Evolutionary conservation across 2,888 invertebrate species (phyloP), one percentile per base, ranked within the genome.

Genomic region (Colostygia pectinataria): DNA sequence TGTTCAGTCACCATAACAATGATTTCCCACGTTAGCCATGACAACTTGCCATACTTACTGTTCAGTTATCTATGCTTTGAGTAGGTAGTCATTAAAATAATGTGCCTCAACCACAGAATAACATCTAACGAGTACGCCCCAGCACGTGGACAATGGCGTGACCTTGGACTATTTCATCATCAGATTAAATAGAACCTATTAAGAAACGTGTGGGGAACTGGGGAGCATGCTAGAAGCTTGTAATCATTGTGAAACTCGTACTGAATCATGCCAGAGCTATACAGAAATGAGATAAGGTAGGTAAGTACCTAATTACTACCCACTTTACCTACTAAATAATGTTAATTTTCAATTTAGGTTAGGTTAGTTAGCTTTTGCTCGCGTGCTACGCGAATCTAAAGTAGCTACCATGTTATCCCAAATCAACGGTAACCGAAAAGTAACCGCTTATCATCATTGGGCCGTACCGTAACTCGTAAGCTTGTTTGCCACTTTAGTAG

Each of bases 1-100:
- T 68, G 68, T 49, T 65, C 65, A 69, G 55, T 52, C 61, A 59
- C 63, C 62, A 64, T 67, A 61, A 68, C 68, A 74, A 71, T 71
- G 55, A 65, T 58, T 61, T 74, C 68, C 60, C 66, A 63, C 66
- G 47, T 29, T 47, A 51, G 57, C 55, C 53, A 46, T 70, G 65
- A 66, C 55, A 62, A 31, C 49, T 32, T 27, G 15, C 20, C 13
- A 12, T 34, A 42, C 31, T 7, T 14, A 52, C 43, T 39, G 32
- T 25, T 18, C 5, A 29, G 7, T 18, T 31, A 31, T 27, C 33
- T 28, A 20, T 39, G 18, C 10, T 3, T n/a, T 34, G 42, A 18
- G 52, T 52, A 42, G 46, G 52, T 42, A 46, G 38, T 51, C 51
- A 52, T 46, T 52, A 38, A 29, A 46, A 42, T 52, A 52, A 52